phyloP scores from a whole-genome alignment of 2,113 vertebrate genomes.

The Stomatorhinus ivindoensis region DNA sequence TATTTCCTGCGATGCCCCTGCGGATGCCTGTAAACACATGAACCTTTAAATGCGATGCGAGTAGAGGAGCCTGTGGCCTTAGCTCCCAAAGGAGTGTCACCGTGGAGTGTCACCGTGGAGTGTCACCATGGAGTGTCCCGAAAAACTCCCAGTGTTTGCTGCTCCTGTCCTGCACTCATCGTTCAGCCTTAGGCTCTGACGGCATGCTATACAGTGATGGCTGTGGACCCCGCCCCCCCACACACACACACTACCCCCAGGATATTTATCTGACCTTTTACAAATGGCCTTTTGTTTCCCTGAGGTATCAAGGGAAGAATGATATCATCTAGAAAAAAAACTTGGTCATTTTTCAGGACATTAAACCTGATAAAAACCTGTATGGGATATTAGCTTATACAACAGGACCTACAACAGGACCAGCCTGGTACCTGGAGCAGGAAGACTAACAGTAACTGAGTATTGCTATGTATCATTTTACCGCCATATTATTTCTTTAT shows the following conservation, averaged over 20 bases:
- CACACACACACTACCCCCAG: background rate
- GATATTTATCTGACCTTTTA: slow-evolving; percentile 12
- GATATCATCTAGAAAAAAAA: background rate
- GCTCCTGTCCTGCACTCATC: background rate
- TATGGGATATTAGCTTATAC: background rate
- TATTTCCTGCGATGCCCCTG: background rate
- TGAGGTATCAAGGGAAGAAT: background rate
- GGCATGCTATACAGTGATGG: background rate
- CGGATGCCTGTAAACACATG: background rate
- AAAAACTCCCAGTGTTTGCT: background rate
- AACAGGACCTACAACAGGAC: background rate
- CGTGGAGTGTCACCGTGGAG: too few relatives aligned
- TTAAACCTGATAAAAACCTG: background rate
- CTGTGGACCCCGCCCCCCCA: background rate
- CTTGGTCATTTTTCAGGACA: background rate
- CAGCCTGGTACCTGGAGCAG: background rate
- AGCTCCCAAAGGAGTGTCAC: too few relatives aligned
- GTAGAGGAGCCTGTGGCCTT: background rate
- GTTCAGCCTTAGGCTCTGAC: background rate
- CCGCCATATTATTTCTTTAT: background rate
- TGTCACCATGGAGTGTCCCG: too few relatives aligned
- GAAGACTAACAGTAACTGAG: background rate
- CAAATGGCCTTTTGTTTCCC: background rate
- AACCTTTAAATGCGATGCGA: background rate
- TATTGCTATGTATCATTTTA: background rate